Evolutionary conservation across 2,888 invertebrate species (phyloP).

Genomic region (Timema cristinae): DNA sequence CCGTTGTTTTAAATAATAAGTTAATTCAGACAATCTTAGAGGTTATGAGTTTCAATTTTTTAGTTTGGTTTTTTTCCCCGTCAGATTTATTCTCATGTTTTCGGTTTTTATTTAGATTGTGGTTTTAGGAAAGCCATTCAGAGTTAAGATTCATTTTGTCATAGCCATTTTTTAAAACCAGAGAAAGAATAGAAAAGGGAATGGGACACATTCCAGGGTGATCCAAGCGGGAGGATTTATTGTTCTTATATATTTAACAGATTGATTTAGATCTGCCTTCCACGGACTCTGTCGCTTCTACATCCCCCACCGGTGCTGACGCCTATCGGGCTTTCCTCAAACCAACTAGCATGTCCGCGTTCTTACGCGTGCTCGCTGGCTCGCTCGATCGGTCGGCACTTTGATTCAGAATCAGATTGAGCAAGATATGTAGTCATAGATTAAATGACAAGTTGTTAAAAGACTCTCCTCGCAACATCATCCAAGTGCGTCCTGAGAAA

Average conservation of each 20-base stretch:
- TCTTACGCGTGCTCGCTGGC: background rate
- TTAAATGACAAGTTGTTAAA: conserved; percentile 24
- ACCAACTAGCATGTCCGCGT: conserved; percentile 24
- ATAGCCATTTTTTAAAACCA: conserved; percentile 29
- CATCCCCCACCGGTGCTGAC: conserved; percentile 26
- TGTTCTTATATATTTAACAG: conserved; percentile 1
- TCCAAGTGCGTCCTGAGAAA: conserved; percentile 14
- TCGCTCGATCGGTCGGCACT: conserved; percentile 10
- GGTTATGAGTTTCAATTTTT: conserved; percentile 6
- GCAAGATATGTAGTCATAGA: conserved; percentile 34
- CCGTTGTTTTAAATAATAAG: conserved; percentile 23
- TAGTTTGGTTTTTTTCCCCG: conserved; percentile 13
- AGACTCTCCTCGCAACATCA: conserved; percentile 5
- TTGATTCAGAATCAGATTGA: conserved; percentile 34
- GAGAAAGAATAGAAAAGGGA: conserved; percentile 32
- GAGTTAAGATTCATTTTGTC: conserved; percentile 29
- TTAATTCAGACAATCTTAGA: conserved; percentile 5
- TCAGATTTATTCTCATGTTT: background rate
- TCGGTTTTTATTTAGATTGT: conserved; percentile 31
- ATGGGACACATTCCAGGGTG: conserved; percentile 14
- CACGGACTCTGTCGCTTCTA: conserved; percentile 24
- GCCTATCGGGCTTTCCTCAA: conserved; percentile 32
- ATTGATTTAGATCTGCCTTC: conserved; percentile 26
- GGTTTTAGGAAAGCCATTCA: conserved; percentile 35
- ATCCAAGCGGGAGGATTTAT: conserved; percentile 11